Base-by-base conservation (phyloP, 1,140 invertebrate species). In the Brachionus paranguensis region DNA sequence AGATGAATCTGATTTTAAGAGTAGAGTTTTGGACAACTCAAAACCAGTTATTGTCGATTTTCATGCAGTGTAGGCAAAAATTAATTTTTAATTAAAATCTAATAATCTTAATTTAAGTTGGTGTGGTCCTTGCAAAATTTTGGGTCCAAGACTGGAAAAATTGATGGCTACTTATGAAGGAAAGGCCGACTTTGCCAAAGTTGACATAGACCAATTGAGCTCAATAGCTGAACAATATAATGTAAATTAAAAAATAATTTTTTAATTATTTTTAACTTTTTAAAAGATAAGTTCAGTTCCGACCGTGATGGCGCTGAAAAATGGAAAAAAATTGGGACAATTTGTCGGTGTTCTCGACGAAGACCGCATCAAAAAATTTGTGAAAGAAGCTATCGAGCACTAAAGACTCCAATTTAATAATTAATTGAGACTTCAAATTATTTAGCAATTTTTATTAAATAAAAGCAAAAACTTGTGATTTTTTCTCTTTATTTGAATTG, bases 41-140 rank as follows among this genome's bases (percentile, higher is more conserved):
- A 81, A 81, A 14, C 78, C 78, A 45, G 78, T 81, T 24, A 81
- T 81, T 64, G 78, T 81, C 10, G 78, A 81, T 8, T 81, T 81
- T 68, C 53, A 64, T 47, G 78, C 78, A 20, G 17, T 68, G 27
- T 72, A 17, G 50, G 24, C 14, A 27, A 27, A 14, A 53, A 10
- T 6, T n/a, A 1, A 55, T 78, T 53, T 20, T 17, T 2, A 20
- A 55, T 55, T 24, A 6, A 55, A 17, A 55, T 8, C 27, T 27
- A 78, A 53, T 37, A 55, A 6, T 78, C 53, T 55, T 33, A 1
- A 37, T 8, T n/a, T 29, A n/a, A 78, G 68, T 72, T 68, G 81
- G 81, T 83, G 81, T 24, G 60, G 81, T 33, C 81, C 81, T 33
- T 83, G 81, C 68, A 83, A 70, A 70, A 72, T 83, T 47, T 33